Conservation (phyloP, 2,888 invertebrate genomes). For the Eristalis intricaria region DNA sequence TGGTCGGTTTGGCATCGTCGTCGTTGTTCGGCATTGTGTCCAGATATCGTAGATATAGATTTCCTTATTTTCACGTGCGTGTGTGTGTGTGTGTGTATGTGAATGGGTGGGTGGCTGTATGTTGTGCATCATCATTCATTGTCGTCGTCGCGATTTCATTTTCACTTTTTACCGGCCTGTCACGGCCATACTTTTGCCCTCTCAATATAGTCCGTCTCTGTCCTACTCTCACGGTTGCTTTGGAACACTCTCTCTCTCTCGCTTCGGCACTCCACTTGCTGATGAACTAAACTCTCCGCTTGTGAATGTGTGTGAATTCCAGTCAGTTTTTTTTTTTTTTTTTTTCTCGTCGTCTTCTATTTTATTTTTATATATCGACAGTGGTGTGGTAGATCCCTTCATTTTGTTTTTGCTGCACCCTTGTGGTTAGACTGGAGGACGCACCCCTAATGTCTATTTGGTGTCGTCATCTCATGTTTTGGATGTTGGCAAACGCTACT, state of each 20-base stretch:
- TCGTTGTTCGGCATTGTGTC: not conserved
- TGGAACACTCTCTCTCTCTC: not conserved
- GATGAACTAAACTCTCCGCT: not conserved
- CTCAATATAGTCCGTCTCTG: not conserved
- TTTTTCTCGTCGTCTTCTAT: not conserved
- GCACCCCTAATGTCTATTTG: conserved; percentile 50
- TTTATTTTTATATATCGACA: conserved; percentile 36
- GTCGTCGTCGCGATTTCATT: conserved; percentile 62
- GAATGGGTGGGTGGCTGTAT: not conserved
- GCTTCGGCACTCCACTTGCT: not conserved
- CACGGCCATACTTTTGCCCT: conserved; percentile 25
- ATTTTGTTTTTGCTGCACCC: conserved; percentile 63
- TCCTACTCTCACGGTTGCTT: not conserved
- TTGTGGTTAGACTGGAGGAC: conserved; percentile 45
- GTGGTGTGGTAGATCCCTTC: conserved; percentile 25
- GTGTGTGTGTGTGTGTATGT: not conserved
- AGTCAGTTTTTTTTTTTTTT: conserved; percentile 14
- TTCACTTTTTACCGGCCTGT: conserved; percentile 71
- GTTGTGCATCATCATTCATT: conserved; percentile 3
- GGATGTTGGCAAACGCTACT: conserved; percentile 45
- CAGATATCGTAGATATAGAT: conserved; percentile 38
- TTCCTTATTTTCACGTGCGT: conserved; percentile 35
- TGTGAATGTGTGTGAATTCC: conserved; percentile 37
- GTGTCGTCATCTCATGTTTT: conserved; percentile 39
- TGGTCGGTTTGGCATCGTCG: conserved; percentile 19